Evolutionary conservation across 2,888 invertebrate species (phyloP).

Genomic region (Reticulitermes lucifugus): DNA sequence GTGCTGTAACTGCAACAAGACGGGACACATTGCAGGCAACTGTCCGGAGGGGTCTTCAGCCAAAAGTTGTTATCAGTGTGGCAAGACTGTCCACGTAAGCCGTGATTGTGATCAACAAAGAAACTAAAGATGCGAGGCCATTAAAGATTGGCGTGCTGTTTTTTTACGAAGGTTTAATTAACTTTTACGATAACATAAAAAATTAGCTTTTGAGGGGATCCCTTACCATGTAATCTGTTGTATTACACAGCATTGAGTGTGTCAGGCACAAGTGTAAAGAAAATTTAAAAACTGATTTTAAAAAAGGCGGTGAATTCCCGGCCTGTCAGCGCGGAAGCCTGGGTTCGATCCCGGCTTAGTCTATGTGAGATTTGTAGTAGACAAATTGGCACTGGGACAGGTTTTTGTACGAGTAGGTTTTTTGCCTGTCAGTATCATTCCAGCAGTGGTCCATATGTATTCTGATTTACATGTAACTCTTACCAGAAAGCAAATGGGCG

Average conservation of each 20-base stretch:
- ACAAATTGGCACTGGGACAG: no score
- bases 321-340: no score
- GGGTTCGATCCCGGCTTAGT: no score
- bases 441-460: no score
- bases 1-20: constrained; percentile 77
- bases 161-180: background rate
- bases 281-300: background rate
- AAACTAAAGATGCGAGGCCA: background rate
- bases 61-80: constrained; percentile 93
- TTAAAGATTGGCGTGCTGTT: constrained; percentile 34
- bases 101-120: constrained; percentile 87
- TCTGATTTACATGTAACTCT: no score
- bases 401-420: no score
- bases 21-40: constrained; percentile 77
- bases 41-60: constrained; percentile 67
- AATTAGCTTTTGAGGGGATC: background rate
- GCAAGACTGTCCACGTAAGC: constrained; percentile 91
- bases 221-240: background rate
- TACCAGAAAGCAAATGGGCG: no score
- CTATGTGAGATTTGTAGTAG: no score
- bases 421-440: no score
- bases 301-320: no score
- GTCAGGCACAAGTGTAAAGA: background rate
- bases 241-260: background rate
- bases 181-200: constrained; percentile 11